These are phyloP conservation scores for Ctenicera cuprea DNA, from an alignment of 2,888 invertebrate genomes.

Conservation along the genomic window DNA sequence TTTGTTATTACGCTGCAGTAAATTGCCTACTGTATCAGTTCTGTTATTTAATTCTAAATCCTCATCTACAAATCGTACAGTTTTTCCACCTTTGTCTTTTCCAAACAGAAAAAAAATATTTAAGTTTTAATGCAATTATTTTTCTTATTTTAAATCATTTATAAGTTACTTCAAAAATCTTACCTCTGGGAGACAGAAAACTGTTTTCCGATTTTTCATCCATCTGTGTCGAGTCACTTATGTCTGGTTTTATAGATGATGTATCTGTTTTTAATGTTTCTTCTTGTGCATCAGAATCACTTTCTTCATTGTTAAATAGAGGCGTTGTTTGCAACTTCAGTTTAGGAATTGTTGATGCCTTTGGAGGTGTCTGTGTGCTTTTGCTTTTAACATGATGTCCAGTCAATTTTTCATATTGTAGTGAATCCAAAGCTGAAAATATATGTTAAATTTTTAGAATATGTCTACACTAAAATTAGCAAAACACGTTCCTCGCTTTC, in stretches of 20 bases:
- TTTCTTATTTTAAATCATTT: background rate
- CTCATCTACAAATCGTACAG: slow-evolving; percentile 40
- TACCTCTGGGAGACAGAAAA: background rate
- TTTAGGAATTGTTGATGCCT: background rate
- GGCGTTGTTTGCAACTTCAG: background rate
- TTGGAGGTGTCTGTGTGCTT: slow-evolving; percentile 5
- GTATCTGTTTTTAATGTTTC: background rate
- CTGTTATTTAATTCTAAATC: background rate
- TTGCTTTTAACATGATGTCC: background rate
- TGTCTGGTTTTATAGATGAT: too few species aligned
- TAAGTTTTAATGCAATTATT: background rate
- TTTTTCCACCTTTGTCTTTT: slow-evolving; percentile 32
- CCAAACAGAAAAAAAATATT: slow-evolving; percentile 11
- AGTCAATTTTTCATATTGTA: too few species aligned
- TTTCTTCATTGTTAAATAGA: background rate
- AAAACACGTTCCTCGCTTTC: too few species aligned
- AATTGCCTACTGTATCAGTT: background rate
- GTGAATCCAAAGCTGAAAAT: too few species aligned
- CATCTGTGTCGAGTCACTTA: background rate
- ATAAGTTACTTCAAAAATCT: background rate
- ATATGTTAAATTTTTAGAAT: too few species aligned
- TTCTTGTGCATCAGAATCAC: background rate
- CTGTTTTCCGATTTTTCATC: background rate
- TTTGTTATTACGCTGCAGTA: background rate
- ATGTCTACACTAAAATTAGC: too few species aligned